Base-by-base conservation (phyloP, 1,140 invertebrate genomes). In the Drosophila pseudoobscura region DNA sequence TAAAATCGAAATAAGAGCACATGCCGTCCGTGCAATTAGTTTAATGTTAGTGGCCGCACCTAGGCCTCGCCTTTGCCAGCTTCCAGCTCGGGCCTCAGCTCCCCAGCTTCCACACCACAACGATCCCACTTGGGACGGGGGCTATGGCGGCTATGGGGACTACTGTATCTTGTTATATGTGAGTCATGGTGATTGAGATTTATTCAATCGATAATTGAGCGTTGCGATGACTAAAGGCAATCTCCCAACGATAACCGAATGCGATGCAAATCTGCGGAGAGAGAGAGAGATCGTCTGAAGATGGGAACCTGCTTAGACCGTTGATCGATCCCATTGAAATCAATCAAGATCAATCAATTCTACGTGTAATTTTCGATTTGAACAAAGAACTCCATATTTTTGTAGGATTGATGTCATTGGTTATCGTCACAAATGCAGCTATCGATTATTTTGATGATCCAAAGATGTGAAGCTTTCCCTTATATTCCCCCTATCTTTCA, bases 1-100 rank as follows among this genome's bases (percentile, higher is more conserved):
- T 49, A 41, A 35, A 57, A 57, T 22, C 26, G 64, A 63, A 73
- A 73, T 72, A 73, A 52, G 68, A 73, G 70, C 70, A 73, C 57
- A 74, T 55, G 71, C 58, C 52, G 53, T 52, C 44, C 52, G 53
- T 58, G 71, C 71, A 64, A 75, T 74, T 73, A 73, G 59, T 63
- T 74, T 63, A 63, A 73, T 73, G 71, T 54, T 75, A 74, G 70
- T 72, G 68, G 68, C 70, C 71, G 70, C 71, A 75, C 71, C 71
- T 75, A 65, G 35, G 59, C 70, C 47, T 50, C 24, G 46, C 59
- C 51, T 60, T 6, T 13, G 35, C 35, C 35, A 54, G 52, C 52
- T 45, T 17, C 54, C 45, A 47, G 20, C 44, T 46, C 20, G 9
- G 24, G 24, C 5, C 24, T 5, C 24, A 26, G 24, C 24, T 26